Evolutionary conservation across 2,797 vertebrate genomes (phyloP).

Genomic region (Halcyon chelicuti): DNA sequence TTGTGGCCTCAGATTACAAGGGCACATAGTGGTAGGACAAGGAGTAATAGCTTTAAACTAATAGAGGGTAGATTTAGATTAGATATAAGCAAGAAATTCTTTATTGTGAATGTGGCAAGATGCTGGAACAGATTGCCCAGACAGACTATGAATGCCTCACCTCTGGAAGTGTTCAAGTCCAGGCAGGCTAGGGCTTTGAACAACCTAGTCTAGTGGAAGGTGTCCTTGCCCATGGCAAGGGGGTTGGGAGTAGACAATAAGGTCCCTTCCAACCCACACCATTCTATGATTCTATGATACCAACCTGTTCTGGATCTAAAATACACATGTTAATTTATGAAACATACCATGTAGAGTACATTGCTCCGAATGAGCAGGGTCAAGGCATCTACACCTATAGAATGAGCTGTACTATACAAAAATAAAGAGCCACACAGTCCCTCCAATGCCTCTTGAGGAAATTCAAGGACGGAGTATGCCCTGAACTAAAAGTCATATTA

Average conservation of each 20-base stretch:
- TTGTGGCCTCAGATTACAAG: neutral
- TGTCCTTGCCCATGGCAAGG: too few relatives aligned
- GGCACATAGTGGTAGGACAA: neutral
- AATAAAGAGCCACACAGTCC: neutral
- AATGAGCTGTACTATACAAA: neutral
- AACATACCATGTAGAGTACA: neutral
- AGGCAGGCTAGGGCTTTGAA: neutral
- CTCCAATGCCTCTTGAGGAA: neutral
- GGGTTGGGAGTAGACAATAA: too few relatives aligned
- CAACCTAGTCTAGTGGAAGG: too few relatives aligned
- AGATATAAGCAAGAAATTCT: neutral
- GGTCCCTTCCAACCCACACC: too few relatives aligned
- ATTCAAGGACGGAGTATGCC: neutral
- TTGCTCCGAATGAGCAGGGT: rapidly evolving
- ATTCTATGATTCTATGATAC: neutral
- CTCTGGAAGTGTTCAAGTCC: neutral
- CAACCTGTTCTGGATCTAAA: neutral
- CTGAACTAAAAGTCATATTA: neutral
- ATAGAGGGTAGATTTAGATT: neutral
- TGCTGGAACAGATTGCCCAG: neutral
- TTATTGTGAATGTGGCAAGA: neutral
- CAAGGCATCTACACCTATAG: neutral
- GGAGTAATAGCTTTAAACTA: neutral
- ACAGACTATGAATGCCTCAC: neutral
- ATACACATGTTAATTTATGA: neutral